A percentile compares a stretch with the other conserved stretches of the same genome.
Evolutionary conservation across 2,113 vertebrate genomes (phyloP).

Genomic region (Phalacrocorax aristotelis): DNA sequence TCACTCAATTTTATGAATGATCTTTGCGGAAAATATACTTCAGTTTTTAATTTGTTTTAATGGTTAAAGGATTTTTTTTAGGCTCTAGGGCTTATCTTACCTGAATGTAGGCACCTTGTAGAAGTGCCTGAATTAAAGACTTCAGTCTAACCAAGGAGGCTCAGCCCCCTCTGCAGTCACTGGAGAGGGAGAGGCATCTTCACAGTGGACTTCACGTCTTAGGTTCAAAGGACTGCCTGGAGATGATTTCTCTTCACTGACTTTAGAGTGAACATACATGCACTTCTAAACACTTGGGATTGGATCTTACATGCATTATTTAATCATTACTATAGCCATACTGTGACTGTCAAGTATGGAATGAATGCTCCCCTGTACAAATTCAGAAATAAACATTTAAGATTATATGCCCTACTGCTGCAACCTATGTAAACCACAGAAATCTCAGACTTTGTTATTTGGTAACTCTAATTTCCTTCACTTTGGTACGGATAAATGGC

Average conservation of each 20-base stretch:
- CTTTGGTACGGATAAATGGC: not conserved
- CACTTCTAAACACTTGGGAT: not conserved
- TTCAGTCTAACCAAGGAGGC: not conserved
- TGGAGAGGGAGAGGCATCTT: not conserved
- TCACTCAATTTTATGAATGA: not conserved
- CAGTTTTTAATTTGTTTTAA: not conserved
- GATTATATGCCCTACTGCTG: not conserved
- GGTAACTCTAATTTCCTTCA: not conserved
- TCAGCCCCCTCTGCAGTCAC: not conserved
- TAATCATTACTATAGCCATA: not conserved
- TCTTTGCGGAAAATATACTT: not conserved
- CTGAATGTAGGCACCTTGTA: fast-evolving
- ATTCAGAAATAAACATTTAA: not conserved
- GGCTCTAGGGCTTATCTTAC: not conserved
- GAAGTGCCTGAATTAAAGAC: not conserved
- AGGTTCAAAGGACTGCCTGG: not conserved
- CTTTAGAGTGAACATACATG: not conserved
- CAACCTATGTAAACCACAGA: not conserved
- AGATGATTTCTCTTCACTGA: not conserved
- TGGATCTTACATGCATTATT: not conserved
- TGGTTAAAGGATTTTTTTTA: not conserved
- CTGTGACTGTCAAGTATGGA: not conserved
- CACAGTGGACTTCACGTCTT: not conserved
- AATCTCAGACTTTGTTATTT: not conserved
- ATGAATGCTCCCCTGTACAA: not conserved